These are phyloP conservation scores for Drosophila pallidifrons DNA, from an alignment of 1,140 invertebrate species.

Conservation along the genomic window DNA sequence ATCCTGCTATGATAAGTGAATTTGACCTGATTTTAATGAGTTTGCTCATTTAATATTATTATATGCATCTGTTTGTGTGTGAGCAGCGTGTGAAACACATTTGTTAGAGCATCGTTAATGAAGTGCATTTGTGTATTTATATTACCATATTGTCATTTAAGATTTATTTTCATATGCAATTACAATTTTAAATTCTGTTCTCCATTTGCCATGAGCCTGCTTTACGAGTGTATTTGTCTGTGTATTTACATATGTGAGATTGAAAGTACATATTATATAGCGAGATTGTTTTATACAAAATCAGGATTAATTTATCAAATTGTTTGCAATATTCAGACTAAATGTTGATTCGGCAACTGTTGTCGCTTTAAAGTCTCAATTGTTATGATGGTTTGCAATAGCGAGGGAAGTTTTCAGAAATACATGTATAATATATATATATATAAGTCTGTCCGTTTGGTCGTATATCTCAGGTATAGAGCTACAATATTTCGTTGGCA, in stretches of 20 bases:
- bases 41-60: constrained; percentile 17
- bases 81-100: constrained; percentile 15
- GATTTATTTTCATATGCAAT: constrained; percentile 78
- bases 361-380: constrained; percentile 11
- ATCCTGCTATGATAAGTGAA: constrained; percentile 22
- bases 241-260: background rate
- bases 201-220: constrained; percentile 41
- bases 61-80: constrained; percentile 16
- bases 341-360: constrained; percentile 10
- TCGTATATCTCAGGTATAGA: too few species aligned
- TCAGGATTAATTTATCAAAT: constrained; percentile 35
- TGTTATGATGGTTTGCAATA: background rate
- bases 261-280: constrained; percentile 8
- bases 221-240: constrained; percentile 1
- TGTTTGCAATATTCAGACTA: constrained; percentile 7
- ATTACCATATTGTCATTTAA: constrained; percentile 49
- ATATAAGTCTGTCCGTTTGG: too few species aligned
- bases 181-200: constrained; percentile 73
- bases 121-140: constrained; percentile 57
- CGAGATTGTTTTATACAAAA: constrained; percentile 17
- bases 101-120: constrained; percentile 59
- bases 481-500: too few species aligned
- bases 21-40: constrained; percentile 53
- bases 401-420: background rate
- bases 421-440: too few species aligned